Base-by-base conservation (phyloP, 1,140 invertebrate genomes). In the Physella acuta region DNA sequence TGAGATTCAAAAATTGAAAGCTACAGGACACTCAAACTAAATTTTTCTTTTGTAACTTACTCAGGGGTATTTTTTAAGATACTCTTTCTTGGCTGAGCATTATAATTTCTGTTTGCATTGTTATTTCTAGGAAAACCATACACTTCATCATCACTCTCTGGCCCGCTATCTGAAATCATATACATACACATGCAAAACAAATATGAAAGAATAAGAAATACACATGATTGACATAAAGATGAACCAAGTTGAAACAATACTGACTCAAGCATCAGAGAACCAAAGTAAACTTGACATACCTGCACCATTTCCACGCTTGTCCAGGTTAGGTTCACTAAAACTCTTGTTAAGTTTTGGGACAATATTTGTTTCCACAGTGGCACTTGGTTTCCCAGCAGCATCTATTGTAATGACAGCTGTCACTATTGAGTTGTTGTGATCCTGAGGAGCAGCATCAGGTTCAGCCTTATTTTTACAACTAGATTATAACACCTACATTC, bases 361-460 rank as follows among this genome's bases (percentile, higher is more conserved):
- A 44, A 78, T 72, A 2, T 69, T 70, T 51, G 78, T 71, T 53
- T 79, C 75, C 37, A 75, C 75, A 4, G 71, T 76, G 49, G 76
- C 76, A 17, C 71, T 66, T 14, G 77, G 75, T 30, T 73, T 73
- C 16, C 77, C 78, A 64, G 73, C 52, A 3, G 67, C 51, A 24
- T 76, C 68, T 73, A 92, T 86, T 1, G 88, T 88, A 39, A 92
- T 88, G 52, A 90, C 91, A 24, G 91, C 91, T n/a, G 78, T 90
- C 64, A 92, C 87, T 64, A 92, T 70, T 0, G 75, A 75, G 39
- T 56, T 73, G 55, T 77, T 69, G n/a, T 33, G 56, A 62, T 68
- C 71, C 69, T 71, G 68, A 44, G n/a, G n/a, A n/a, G n/a, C n/a
- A n/a, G n/a, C n/a, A n/a, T n/a, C n/a, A n/a, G n/a, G n/a, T n/a